Evolutionary conservation across 2,113 vertebrate species (phyloP).

Genomic region (Oreochromis aureus): DNA sequence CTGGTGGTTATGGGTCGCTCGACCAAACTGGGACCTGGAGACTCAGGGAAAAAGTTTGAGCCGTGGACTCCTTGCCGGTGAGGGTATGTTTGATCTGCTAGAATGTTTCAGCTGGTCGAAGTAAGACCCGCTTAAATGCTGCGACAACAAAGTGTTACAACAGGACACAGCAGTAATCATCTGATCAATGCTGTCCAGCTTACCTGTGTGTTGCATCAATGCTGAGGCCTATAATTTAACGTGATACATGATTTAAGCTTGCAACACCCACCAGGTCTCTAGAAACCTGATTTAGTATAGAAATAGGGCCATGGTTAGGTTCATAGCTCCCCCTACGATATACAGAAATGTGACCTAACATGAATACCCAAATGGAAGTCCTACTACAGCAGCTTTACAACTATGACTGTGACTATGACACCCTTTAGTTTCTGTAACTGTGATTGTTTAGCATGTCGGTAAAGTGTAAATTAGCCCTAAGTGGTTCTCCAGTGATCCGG

Average conservation of each 20-base stretch:
- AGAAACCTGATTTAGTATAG: neutral
- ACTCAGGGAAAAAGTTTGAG: neutral
- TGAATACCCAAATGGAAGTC: neutral
- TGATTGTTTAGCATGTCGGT: rapidly evolving
- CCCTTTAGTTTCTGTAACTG: neutral
- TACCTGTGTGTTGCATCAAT: neutral
- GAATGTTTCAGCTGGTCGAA: neutral
- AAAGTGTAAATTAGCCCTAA: neutral
- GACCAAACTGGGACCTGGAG: neutral
- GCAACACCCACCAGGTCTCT: neutral
- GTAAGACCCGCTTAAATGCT: neutral
- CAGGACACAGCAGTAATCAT: neutral
- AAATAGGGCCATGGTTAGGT: neutral
- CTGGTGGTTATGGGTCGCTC: neutral
- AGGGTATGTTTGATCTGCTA: neutral
- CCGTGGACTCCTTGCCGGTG: neutral
- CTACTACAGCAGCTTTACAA: neutral
- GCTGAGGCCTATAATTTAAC: neutral
- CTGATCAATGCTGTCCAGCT: rapidly evolving
- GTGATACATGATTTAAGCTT: neutral
- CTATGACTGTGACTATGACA: neutral
- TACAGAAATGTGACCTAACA: neutral
- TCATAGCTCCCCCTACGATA: neutral
- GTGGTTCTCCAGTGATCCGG: neutral
- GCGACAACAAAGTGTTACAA: neutral